Evolutionary conservation across 92 coral and sea anemone genomes (phyloP), one percentile per base, ranked within the genome.

Genomic region (Anthopleura xanthogrammica): DNA sequence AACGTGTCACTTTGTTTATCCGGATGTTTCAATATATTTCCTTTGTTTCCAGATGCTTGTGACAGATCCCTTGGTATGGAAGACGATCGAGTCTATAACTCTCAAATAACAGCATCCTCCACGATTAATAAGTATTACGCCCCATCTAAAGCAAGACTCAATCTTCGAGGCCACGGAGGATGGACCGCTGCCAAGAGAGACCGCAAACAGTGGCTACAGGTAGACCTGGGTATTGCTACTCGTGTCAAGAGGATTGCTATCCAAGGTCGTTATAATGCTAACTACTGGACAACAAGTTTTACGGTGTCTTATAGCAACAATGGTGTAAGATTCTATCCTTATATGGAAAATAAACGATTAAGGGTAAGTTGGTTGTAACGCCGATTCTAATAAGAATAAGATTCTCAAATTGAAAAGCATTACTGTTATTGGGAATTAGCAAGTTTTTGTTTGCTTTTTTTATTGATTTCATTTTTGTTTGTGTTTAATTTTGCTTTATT

Each of bases 181-280:
- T 93, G 98, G 98, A 83, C 89, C 12, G 88, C 93, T 16, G 85
- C 86, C n/a, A 85, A 88, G 54, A 88, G 87, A 50, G 87, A 89
- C 86, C 88, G 87, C 48, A 89, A 79, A 12, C 93, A 93, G 50
- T 91, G 93, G 93, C 77, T 91, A 52, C 93, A 93, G 85, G 85
- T 93, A 12, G 93, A 93, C 62, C 82, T 93, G 83, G 95, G 93
- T 68, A 85, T 85, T 19, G 66, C 82, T 36, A 86, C 98, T 2
- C 83, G 90, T 10, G 87, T 93, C 7, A 91, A 87, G 75, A 90
- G 95, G 41, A 76, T 89, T 20, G 85, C 85, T 43, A 87, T 89
- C 12, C 98, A 93, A 72, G 98, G 98, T 50, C 93, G 98, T 2
- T 94, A 93, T 39, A 92, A 93, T 82, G 95, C 98, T 20, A 89